Evolutionary conservation across 2,113 vertebrate species (phyloP), one percentile per base, ranked within the genome.

Genomic region (Gyps fulvus): DNA sequence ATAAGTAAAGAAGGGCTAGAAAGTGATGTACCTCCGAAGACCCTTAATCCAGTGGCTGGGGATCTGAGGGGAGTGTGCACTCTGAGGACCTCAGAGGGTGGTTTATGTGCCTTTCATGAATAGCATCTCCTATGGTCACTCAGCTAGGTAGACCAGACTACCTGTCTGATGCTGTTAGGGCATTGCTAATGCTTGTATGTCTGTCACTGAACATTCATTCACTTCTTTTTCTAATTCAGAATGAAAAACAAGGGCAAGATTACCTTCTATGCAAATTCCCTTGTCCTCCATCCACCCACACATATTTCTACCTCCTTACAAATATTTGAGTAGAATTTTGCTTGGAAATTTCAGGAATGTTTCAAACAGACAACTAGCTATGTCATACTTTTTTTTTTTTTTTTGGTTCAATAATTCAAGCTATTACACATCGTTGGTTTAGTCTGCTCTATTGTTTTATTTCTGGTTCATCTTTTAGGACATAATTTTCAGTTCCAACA

Each of bases 401-500:
- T 25, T 15, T 4, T 16, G 2, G 3, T 52, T 58, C 43, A 73
- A 15, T 91, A 87, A 71, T 87, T 70, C 63, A 89, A 81, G 25
- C 13, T 90, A 38, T 90, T 87, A 70, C 21, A 71, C n/a, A 38
- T 49, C 1, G 2, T 63, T 69, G 49, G 5, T 83, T 94, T 96
- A 50, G 15, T 72, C 50, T 67, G 13, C 22, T 83, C 27, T 73
- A 40, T 91, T 84, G 45, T 88, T 91, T 95, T 83, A 70, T 74
- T 83, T 69, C 36, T 79, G 20, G 32, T 91, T 90, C 38, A 43
- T 86, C n/a, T 88, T 94, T 87, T 66, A 78, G 52, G n/a, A 52
- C 45, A 40, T 66, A 79, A 90, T 93, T 95, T 95, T 90, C 59
- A 87, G 11, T 86, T 92, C 52, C 27, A 97, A 18, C 65, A 91